Evolutionary conservation across 2,888 invertebrate species (phyloP), one percentile per base, ranked within the genome.

Genomic region (Ophonus ardosiacus): DNA sequence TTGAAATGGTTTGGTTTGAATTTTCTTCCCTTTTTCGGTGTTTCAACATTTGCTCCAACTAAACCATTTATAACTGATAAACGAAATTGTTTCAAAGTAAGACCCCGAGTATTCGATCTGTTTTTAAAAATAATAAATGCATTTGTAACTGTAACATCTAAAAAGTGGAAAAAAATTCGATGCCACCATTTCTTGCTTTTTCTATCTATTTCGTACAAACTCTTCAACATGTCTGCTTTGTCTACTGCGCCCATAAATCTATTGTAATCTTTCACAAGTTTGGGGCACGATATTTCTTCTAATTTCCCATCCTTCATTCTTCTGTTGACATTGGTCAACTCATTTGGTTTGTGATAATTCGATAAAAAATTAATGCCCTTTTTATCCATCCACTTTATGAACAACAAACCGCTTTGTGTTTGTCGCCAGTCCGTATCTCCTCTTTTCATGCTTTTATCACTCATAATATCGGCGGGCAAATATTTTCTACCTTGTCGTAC

Each of bases 341-440:
- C 43, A 7, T 78, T 79, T 8, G 86, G 74, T 21, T 74, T 80
- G 8, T 85, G 86, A 21, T 78, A 86, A 59, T 86, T 86, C n/a
- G 85, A 82, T 1, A 85, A 51, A 68, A 86, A 85, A 6, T 51
- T 57, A 0, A 86, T 84, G 10, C 38, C 17, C 59, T 85, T 86
- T 15, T 68, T 86, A 24, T 86, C 86, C 15, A 68, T 86, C 86
- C 86, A 86, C 63, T 87, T 86, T 13, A 86, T 43, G 15, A 51
- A 74, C 0, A 74, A n/a, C 5, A 86, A 59, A 3, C 83, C 86
- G 4, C 31, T 31, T n/a, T 79, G 38, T 13, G 43, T 85, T 31
- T 61, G 38, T 13, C 82, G 17, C 82, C 84, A 85, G 71, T 85
- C 80, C 7, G 18, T 0, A 56, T 59, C 81, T 18, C 86, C 84